Evolutionary conservation across 1,140 invertebrate genomes (phyloP), one percentile per base, ranked within the genome.

Genomic region (Platyura marginata): DNA sequence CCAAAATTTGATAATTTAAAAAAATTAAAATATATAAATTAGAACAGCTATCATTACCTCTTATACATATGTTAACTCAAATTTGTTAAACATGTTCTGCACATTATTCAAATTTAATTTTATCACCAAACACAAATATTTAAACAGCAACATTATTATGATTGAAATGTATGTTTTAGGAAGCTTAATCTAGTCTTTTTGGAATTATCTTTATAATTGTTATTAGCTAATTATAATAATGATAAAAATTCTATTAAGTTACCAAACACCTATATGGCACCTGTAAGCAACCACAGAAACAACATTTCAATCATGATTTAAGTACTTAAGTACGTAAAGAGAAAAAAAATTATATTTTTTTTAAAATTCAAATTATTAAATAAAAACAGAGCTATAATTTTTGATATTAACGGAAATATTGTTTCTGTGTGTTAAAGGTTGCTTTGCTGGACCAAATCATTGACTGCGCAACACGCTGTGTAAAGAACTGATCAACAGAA

Each of bases 351-450:
- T 35, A 29, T 23, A 46, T 41, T 37, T 47, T 18, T n/a, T 37
- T 46, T 41, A 21, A 37, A 43, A 47, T 37, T 38, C 40, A 43
- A 22, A 37, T 29, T 40, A 40, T 21, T 29, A 48, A 42, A 15
- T 42, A 37, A 45, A 0, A 44, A 36, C 44, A 46, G 43, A 22
- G 11, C 36, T 43, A 40, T 43, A 44, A 34, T 21, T 46, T 45
- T 49, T 49, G 21, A 46, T 49, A 54, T 54, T 58, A 61, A 59
- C 36, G 51, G 58, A 59, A 61, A 61, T 61, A 49, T 61, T 61
- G 59, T 61, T 61, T 61, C 59, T 61, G 59, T 61, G 59, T 61
- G 55, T 55, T 61, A 61, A 61, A 61, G 59, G 59, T 61, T 61
- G 59, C 55, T 53, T 57, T 50, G 25, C 9, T 34, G 39, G 37